Conservation (phyloP, 1,140 invertebrate species). For the Eumaeus atala region DNA sequence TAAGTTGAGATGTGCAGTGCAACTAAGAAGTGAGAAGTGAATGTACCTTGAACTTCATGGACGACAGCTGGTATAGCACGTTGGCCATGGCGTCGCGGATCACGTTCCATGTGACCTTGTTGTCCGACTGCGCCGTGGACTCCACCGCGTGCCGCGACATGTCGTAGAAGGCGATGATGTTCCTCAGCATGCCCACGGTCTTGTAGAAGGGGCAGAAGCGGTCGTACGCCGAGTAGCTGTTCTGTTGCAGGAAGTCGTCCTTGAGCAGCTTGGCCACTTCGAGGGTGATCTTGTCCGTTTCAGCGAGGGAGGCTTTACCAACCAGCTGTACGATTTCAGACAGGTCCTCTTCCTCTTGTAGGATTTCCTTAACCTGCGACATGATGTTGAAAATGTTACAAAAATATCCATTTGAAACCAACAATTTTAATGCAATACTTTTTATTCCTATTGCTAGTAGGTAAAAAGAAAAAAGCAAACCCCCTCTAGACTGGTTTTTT, state of each 20-base stretch:
- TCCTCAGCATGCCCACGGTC: conserved; percentile 98
- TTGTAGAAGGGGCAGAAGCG: conserved; percentile 99
- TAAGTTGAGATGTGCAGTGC: no score
- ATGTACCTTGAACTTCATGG: conserved; percentile 99
- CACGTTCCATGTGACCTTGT: conserved; percentile 98
- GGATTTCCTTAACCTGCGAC: conserved; percentile 90
- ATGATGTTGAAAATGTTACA: no score
- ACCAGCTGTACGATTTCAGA: conserved; percentile 99
- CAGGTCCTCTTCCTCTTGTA: conserved; percentile 99
- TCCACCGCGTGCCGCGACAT: conserved; percentile 98
- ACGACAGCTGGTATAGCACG: conserved; percentile 97
- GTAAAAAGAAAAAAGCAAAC: no score
- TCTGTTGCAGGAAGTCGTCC: conserved; percentile 99
- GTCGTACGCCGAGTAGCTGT: conserved; percentile 97
- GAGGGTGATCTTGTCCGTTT: conserved; percentile 99
- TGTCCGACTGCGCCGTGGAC: conserved; percentile 98
- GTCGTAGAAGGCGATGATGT: conserved; percentile 99
- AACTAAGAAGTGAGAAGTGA: no score
- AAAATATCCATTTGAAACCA: no score
- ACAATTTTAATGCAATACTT: no score
- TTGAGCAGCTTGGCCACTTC: conserved; percentile 99
- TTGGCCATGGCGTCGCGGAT: conserved; percentile 98
- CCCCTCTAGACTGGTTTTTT: no score
- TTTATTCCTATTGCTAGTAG: no score
- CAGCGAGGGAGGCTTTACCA: conserved; percentile 98